Evolutionary conservation across 2,888 invertebrate species (phyloP).

Genomic region (Acheta domesticus): DNA sequence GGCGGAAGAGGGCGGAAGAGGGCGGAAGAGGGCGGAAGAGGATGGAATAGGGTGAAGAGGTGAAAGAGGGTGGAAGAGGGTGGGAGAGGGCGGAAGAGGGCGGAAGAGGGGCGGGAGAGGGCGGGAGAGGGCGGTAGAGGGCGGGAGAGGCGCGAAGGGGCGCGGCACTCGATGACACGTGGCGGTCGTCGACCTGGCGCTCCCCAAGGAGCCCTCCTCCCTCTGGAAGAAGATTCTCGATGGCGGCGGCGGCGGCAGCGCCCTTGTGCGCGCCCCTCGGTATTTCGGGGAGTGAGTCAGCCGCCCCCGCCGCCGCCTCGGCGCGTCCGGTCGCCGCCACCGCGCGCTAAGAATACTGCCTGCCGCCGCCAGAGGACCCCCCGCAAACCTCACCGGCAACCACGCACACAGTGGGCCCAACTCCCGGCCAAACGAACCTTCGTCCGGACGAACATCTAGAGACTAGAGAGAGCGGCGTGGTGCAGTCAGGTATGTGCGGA

Average conservation of each 20-base stretch:
- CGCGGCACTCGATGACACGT: neutral
- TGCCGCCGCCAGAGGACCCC: neutral
- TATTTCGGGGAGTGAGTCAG: constrained; percentile 1
- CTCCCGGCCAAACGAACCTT: no score
- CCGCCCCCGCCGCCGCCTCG: neutral
- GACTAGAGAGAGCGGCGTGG: no score
- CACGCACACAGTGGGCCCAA: no score
- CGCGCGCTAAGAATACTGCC: neutral
- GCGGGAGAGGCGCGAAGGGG: neutral
- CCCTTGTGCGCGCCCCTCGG: neutral
- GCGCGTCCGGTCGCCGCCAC: constrained; percentile 7
- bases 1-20: no score
- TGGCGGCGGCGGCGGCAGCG: neutral
- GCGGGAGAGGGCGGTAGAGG: no score
- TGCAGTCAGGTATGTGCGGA: no score
- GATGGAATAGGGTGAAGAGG: no score
- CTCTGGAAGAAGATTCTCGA: neutral
- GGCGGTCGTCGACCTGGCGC: neutral
- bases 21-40: no score
- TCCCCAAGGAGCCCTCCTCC: neutral
- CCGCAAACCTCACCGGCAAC: neutral
- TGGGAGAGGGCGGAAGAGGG: no score
- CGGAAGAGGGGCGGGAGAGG: no score
- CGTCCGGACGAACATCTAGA: no score
- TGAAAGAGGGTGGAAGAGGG: no score